Evolutionary conservation across 2,797 vertebrate species (phyloP).

Genomic region (Geotrypetes seraphini): DNA sequence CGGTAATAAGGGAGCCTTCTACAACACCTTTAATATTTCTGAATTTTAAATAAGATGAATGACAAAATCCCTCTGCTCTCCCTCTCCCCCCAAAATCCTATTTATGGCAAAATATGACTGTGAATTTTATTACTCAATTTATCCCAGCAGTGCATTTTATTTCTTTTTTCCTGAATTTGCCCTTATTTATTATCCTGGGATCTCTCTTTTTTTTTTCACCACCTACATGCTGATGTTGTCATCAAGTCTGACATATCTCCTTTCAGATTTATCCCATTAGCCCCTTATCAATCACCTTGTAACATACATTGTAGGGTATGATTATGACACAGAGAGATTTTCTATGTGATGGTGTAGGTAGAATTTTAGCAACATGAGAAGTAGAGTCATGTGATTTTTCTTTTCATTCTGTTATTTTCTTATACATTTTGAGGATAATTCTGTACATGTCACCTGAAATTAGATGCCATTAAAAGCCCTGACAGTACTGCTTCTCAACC

Average conservation of each 20-base stretch:
- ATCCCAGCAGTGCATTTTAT: slow-evolving; percentile 37
- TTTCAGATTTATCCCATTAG: slow-evolving; percentile 40
- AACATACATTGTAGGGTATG: too few species aligned
- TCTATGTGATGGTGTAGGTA: too few species aligned
- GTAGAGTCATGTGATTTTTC: too few species aligned
- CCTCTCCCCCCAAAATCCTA: slow-evolving; percentile 50
- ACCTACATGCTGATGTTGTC: slow-evolving; percentile 21
- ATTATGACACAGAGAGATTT: too few species aligned
- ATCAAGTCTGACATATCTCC: slow-evolving; percentile 38
- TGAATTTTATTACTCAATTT: slow-evolving; percentile 59
- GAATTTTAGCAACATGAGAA: too few species aligned
- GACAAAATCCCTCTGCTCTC: slow-evolving; percentile 56
- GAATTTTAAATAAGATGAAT: slow-evolving; percentile 61
- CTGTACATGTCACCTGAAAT: too few species aligned
- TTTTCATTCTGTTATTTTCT: too few species aligned
- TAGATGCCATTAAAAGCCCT: too few species aligned
- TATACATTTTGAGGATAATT: too few species aligned
- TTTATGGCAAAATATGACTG: slow-evolving; percentile 57
- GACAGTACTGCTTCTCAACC: too few species aligned
- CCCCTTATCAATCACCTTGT: slow-evolving; percentile 18
- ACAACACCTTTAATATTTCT: slow-evolving; percentile 57
- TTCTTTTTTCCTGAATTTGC: slow-evolving; percentile 40
- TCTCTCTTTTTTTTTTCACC: slow-evolving; percentile 36
- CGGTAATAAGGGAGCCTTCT: slow-evolving; percentile 49
- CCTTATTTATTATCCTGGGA: slow-evolving; percentile 46